Conservation (phyloP, 2,888 invertebrate genomes). For the Netelia inedita region DNA sequence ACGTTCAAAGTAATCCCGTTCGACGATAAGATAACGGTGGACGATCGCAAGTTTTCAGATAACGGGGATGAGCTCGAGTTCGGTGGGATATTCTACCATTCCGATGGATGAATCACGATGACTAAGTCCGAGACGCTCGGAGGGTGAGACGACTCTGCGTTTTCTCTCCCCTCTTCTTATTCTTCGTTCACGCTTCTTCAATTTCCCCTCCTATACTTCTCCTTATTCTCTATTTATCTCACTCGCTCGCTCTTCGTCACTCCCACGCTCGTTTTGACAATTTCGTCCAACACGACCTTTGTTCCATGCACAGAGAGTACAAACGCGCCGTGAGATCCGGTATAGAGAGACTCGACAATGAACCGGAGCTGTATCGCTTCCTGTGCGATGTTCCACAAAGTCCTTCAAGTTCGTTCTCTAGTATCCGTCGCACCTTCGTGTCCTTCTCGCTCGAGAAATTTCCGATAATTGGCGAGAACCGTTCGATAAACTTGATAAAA, state of each 20-base stretch:
- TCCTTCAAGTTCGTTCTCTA: constrained; percentile 22
- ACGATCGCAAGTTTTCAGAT: too few relatives aligned
- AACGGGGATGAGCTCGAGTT: background rate
- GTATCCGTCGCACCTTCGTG: constrained; percentile 9
- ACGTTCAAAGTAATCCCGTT: too few relatives aligned
- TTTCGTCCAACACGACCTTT: constrained; percentile 24
- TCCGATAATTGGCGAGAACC: constrained; percentile 40
- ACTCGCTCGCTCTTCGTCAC: background rate
- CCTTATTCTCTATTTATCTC: background rate
- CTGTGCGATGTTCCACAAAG: constrained; percentile 3
- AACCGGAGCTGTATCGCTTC: constrained; percentile 24
- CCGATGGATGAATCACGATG: constrained; percentile 65
- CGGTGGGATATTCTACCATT: constrained; percentile 45
- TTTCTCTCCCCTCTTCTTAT: constrained; percentile 12
- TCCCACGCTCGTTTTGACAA: constrained; percentile 16
- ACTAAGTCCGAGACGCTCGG: constrained; percentile 50
- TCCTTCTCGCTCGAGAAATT: constrained; percentile 11
- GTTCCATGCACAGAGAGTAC: constrained; percentile 9
- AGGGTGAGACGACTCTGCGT: constrained; percentile 18
- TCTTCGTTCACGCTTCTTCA: background rate
- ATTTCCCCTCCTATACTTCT: background rate
- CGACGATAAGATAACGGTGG: background rate
- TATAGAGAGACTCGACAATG: constrained; percentile 51
- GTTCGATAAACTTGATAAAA: constrained; percentile 13
- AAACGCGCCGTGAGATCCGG: background rate